A percentile compares a stretch with the other conserved stretches of the same genome.
Conservation (phyloP, 2,113 vertebrate species). For the Anolis sagrei region DNA sequence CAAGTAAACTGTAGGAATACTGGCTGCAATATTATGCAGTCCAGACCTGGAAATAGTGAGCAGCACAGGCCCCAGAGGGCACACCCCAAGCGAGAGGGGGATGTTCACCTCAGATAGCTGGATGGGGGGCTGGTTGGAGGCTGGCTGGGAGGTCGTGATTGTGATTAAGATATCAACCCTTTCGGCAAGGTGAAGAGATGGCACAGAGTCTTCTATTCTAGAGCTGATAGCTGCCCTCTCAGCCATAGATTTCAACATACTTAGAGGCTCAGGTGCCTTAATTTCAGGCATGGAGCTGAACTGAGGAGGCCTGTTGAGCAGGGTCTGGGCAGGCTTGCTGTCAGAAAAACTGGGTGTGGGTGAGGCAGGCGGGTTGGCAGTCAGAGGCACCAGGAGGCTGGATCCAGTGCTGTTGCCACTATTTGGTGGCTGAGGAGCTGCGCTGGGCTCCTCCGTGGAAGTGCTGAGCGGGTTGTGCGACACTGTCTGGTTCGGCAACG, state of each 20-base stretch:
- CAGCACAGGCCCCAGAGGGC: constrained; percentile 88
- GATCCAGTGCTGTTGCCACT: constrained; percentile 72
- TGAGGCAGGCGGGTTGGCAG: constrained; percentile 87
- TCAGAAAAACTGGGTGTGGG: constrained; percentile 90
- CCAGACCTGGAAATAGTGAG: too few species aligned
- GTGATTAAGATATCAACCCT: constrained; percentile 86
- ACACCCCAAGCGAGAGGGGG: constrained; percentile 89
- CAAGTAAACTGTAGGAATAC: too few species aligned
- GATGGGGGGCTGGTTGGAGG: constrained; percentile 77
- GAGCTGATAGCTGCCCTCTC: constrained; percentile 89
- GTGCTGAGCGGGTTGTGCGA: constrained; percentile 85
- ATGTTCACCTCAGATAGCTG: constrained; percentile 92
- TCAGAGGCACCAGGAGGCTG: constrained; percentile 88
- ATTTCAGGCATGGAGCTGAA: constrained; percentile 84
- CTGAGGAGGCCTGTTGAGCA: constrained; percentile 89
- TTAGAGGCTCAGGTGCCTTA: constrained; percentile 90
- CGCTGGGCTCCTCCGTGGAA: constrained; percentile 83
- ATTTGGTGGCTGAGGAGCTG: constrained; percentile 59
- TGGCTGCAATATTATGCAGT: too few species aligned
- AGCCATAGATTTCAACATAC: constrained; percentile 91
- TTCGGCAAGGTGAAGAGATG: constrained; percentile 86
- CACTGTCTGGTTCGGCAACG: constrained; percentile 83
- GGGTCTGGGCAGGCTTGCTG: constrained; percentile 83
- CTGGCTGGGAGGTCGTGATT: constrained; percentile 79
- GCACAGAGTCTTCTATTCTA: constrained; percentile 86